phyloP scores from a whole-genome alignment of 2,113 vertebrate species.

The Petrocephalus microphthalmus region DNA sequence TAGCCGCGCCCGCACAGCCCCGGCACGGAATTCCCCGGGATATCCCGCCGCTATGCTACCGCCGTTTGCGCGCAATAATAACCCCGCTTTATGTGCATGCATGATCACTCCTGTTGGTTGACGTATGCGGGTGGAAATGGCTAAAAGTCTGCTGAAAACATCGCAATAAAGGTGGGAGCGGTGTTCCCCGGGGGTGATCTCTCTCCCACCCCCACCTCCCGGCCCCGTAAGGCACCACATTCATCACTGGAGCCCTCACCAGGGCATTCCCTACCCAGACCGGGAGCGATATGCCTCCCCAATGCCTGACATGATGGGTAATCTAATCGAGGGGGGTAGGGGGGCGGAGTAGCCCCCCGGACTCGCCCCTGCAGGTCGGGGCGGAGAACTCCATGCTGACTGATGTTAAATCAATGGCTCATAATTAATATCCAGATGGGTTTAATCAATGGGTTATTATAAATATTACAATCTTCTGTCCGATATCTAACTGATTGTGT shows the following conservation, averaged over 20 bases:
- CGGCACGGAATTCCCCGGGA: neutral
- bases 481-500: neutral
- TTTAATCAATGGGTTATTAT: neutral
- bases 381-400: neutral
- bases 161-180: neutral
- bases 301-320: slow-evolving; percentile 7
- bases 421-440: neutral
- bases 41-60: neutral
- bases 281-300: slow-evolving; percentile 4
- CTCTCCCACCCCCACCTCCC: slow-evolving; percentile 26
- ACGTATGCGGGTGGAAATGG: neutral
- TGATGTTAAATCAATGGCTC: neutral
- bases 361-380: neutral
- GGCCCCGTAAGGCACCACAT: slow-evolving; percentile 23
- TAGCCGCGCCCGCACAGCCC: neutral
- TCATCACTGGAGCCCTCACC: slow-evolving; percentile 20
- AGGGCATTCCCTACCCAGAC: neutral
- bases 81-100: neutral
- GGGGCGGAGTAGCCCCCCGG: too few species aligned
- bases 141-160: neutral
- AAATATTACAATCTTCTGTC: neutral
- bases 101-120: neutral
- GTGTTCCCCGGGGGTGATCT: slow-evolving; percentile 34
- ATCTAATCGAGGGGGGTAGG: neutral
- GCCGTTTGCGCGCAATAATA: neutral